A percentile compares a stretch with the other conserved stretches of the same genome.
phyloP scores from a whole-genome alignment of 2,797 vertebrate species.

The Molossus alvarezi region DNA sequence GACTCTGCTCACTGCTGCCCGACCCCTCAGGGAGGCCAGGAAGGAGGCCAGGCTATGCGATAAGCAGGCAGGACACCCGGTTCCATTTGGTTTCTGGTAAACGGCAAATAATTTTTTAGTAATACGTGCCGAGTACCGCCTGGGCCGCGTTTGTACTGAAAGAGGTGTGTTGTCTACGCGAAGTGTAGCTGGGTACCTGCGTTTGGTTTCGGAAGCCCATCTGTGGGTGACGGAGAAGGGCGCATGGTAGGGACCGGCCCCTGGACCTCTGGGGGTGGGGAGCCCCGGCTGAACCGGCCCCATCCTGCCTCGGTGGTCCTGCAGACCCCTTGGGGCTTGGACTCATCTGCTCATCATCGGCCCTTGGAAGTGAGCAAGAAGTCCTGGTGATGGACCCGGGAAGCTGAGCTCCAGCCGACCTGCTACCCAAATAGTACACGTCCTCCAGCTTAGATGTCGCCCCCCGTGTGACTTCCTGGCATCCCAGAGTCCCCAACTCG shows the following conservation, averaged over 20 bases:
- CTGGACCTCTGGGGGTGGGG: too few species aligned
- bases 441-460: neutral
- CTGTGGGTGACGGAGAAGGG: neutral
- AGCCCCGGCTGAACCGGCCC: neutral
- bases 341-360: too few species aligned
- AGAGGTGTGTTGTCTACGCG: neutral
- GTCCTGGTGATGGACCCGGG: neutral
- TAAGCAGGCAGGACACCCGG: neutral
- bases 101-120: neutral
- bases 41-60: neutral
- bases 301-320: rapidly evolving
- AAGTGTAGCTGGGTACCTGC: neutral
- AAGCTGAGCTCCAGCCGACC: neutral
- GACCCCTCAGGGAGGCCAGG: neutral
- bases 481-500: neutral
- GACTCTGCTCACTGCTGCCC: neutral
- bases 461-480: rapidly evolving
- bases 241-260: rapidly evolving
- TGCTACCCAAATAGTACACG: neutral
- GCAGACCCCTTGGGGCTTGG: too few species aligned
- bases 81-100: neutral
- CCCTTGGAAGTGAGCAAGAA: neutral
- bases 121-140: neutral
- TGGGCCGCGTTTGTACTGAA: neutral
- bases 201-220: too few species aligned